Evolutionary conservation across 2,113 vertebrate species (phyloP).

Genomic region (Bothrops jararaca): DNA sequence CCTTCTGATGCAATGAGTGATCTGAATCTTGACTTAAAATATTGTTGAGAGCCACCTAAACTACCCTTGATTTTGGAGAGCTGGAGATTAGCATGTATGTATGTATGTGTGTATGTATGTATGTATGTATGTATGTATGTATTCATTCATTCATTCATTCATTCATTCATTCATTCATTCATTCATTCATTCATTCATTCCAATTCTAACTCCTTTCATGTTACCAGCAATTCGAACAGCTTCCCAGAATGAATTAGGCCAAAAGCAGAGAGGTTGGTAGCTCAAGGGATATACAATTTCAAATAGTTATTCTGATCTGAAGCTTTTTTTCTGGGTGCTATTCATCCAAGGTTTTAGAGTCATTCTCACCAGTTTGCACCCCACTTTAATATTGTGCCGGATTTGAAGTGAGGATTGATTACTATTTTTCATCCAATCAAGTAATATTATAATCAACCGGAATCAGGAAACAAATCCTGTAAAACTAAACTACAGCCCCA

Average conservation of each 20-base stretch:
- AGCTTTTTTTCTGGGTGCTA: neutral
- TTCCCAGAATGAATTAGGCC: neutral
- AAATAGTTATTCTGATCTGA: neutral
- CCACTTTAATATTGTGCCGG: neutral
- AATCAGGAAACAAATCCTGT: neutral
- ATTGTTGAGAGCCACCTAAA: neutral
- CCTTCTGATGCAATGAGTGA: neutral
- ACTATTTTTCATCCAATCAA: neutral
- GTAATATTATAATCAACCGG: neutral
- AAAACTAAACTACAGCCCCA: neutral
- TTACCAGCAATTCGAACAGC: neutral
- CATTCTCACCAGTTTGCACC: neutral
- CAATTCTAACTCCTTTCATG: neutral
- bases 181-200: too few relatives aligned
- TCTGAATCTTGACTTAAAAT: neutral
- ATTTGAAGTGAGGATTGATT: neutral
- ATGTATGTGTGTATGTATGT: too few relatives aligned
- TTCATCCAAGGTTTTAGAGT: neutral
- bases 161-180: too few relatives aligned
- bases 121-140: too few relatives aligned
- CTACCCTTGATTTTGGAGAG: neutral
- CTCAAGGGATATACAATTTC: neutral
- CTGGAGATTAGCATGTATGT: neutral
- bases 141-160: too few relatives aligned
- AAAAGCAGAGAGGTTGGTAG: neutral